Base-by-base conservation (phyloP, 2,797 vertebrate genomes). In the Austrolebias charrua region DNA sequence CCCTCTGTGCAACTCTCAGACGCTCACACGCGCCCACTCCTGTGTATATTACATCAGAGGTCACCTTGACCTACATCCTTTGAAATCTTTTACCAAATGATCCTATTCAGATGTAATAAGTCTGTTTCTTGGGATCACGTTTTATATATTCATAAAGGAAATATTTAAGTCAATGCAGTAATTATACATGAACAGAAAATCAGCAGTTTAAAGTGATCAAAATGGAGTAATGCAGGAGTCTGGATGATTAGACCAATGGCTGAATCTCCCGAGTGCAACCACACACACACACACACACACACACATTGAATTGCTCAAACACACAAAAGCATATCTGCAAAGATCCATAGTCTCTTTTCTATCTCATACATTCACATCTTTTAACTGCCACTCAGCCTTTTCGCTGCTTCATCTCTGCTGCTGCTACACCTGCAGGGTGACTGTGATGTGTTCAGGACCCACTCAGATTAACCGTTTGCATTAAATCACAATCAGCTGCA, bases 401-500 rank as follows among this genome's bases (percentile, higher is more conserved):
- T 51, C 43, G 15, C 19, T 48, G 33, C 42, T 38, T 14, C 16
- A 10, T 2, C 0, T 47, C 12, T 33, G n/a, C 42, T 35, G 31
- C 24, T 10, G 15, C 5, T 24, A 24, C 24, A 10, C 45, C 44
- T 47, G 50, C 66, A 55, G 58, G 45, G n/a, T 35, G 55, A 52
- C 54, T 7, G 14, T 28, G 4, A 19, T 10, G 16, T 44, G 20
- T 20, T 46, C 28, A 18, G 6, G 13, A 24, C 49, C 29, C 24
- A 1, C 1, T 14, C 50, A 51, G 54, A 18, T 55, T 61, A 65
- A 72, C 71, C 63, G 53, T 66, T 43, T 38, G 9, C 1, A 67
- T 66, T 63, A n/a, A 45, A 63, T 76, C 38, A 54, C 20, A 29
- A 43, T 76, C 58, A 65, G 45, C 66, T 28, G 29, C 46, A 24